Base-by-base conservation (phyloP, 2,797 vertebrate species). In the Emydoidea blandingii region DNA sequence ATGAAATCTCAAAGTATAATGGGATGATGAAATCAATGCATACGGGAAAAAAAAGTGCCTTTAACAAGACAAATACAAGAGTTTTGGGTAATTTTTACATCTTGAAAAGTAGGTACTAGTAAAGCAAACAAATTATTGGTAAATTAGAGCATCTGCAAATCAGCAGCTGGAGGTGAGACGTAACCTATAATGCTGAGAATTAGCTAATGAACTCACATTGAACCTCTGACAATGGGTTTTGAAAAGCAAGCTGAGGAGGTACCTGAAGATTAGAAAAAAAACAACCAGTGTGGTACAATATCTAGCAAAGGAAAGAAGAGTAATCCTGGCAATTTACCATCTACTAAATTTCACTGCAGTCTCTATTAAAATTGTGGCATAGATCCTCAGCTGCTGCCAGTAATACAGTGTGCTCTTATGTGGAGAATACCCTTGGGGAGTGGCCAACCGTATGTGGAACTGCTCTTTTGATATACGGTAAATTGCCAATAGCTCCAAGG, bases 121-220 rank as follows among this genome's bases (percentile, higher is more conserved):
- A 2, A 4, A 29, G 52, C 3, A 8, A 89, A 91, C 85, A 59
- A 23, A 14, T 79, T 2, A 72, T 31, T 92, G 18, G 65, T 72
- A 97, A 54, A 8, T 31, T 57, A 41, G 44, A 85, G 34, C 44
- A 16, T 52, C 88, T 86, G 85, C 79, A 92, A 93, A 82, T 81
- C 37, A 79, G 3, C 80, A 83, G 56, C 27, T 49, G 5, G n/a
- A 87, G 79, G 1, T 23, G 14, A 49, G 50, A 8, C 59, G 27
- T 11, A 29, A 84, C 2, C 19, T 23, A 7, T n/a, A 23, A n/a
- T 9, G 19, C 80, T 31, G 25, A 3, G 8, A 54, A 27, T 31
- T 81, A 81, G 15, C 12, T 29, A 57, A 37, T 57, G 27, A 57
- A 44, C 37, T 41, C 53, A 6, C 8, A 85, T 89, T 87, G n/a